Base-by-base conservation (phyloP, 64 coral and sea anemone genomes). In the Stichodactyla helianthus region DNA sequence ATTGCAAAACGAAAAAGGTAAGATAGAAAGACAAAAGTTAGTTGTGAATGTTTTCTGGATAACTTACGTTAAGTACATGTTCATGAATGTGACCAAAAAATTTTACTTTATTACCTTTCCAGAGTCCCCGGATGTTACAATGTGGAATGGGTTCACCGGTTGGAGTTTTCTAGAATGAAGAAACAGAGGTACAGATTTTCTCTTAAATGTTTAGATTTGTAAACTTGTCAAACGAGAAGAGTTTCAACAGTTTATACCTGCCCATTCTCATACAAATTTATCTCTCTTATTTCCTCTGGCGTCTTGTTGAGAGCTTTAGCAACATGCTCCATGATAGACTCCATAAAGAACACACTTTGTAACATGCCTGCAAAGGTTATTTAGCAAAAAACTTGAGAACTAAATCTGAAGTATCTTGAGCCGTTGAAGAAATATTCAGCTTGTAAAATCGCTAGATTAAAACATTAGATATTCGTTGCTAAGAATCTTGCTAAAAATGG, bases 291-390 rank as follows among this genome's bases (percentile, higher is more conserved):
- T 80, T 91, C 92, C 50, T 98, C 95, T 18, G 92, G 92, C 63
- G 92, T 91, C 77, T 86, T 91, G 68, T 98, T 98, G 52, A 98
- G 44, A 51, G 57, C 86, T 89, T 93, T 93, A n/a, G 95, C 95
- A 51, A 98, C 92, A 67, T 98, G 95, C 68, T 98, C 92, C 92
- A 98, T 98, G 26, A 93, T 93, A 10, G 95, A 86, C 51, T 98
- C 95, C 53, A 88, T 93, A 9, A 98, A 67, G 20, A 98, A 98
- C 4, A 91, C 86, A 52, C 88, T 53, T 19, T 93, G 92, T 4
- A 91, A 44, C 1, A 35, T 26, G 52, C 92, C 95, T 86, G 54
- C 35, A 10, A 87, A 62, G 52, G 15, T 4, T 65, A 13, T n/a
- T n/a, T 5, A n/a, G 18, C 62, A 44, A 44, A 35, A 44, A 44